These are phyloP conservation scores for Pithys albifrons DNA, from an alignment of 2,113 vertebrate genomes.

Conservation along the genomic window DNA sequence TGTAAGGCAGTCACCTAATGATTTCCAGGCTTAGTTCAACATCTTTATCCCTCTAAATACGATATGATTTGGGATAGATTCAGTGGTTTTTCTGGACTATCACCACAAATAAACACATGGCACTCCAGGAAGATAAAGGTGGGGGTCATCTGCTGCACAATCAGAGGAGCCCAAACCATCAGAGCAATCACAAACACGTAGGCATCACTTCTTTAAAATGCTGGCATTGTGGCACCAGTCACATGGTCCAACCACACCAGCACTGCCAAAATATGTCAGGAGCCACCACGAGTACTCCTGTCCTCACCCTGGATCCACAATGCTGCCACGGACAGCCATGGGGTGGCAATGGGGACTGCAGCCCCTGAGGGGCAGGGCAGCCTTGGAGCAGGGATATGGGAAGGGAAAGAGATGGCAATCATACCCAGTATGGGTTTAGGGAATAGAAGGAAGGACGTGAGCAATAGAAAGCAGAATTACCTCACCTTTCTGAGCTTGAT, in stretches of 20 bases:
- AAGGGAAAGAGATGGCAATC: not conserved
- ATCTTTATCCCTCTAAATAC: slow-evolving; percentile 25
- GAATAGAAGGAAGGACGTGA: not conserved
- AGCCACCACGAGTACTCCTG: not conserved
- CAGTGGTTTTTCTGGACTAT: slow-evolving; percentile 1
- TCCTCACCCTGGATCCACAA: not conserved
- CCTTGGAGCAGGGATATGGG: rapidly evolving
- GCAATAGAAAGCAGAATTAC: slow-evolving; percentile 36
- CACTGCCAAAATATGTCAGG: not conserved
- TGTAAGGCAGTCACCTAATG: slow-evolving; percentile 48
- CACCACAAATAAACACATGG: not conserved
- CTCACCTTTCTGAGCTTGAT: slow-evolving; percentile 44
- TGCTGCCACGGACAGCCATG: rapidly evolving
- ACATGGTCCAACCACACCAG: not conserved
- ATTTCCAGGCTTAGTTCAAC: slow-evolving; percentile 19
- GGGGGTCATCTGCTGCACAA: not conserved
- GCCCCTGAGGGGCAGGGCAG: not conserved
- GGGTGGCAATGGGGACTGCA: not conserved
- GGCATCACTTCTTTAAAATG: not conserved
- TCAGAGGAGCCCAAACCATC: not conserved
- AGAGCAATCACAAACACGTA: not conserved
- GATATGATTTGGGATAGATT: not conserved
- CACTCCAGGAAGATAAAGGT: slow-evolving; percentile 9
- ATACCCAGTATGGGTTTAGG: not conserved
- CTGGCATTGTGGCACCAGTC: not conserved